Conservation (phyloP, 2,888 invertebrate species). For the Harpalus rufipes region DNA sequence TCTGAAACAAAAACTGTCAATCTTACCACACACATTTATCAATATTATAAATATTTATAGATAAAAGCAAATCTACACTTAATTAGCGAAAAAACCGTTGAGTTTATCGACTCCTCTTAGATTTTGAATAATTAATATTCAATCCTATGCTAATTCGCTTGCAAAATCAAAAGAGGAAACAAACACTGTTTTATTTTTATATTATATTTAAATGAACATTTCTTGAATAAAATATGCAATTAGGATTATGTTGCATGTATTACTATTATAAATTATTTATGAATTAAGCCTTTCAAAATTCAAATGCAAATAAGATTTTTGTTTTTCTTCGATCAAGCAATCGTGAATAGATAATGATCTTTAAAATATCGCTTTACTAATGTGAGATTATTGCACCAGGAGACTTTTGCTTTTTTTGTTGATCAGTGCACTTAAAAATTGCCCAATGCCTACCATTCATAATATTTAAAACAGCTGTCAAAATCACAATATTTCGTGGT, state of each 20-base stretch:
- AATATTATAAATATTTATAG: conserved; percentile 44
- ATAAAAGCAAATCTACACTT: conserved; percentile 27
- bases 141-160: conserved; percentile 50
- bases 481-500: not conserved
- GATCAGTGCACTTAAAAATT: conserved; percentile 29
- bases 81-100: conserved; percentile 48
- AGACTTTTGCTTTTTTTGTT: conserved; percentile 2
- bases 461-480: not conserved
- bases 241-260: conserved; percentile 54
- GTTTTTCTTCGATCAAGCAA: conserved; percentile 40
- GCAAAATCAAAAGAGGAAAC: conserved; percentile 46
- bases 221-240: conserved; percentile 60
- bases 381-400: conserved; percentile 36
- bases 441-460: not conserved
- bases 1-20: not conserved
- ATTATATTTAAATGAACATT: conserved; percentile 58
- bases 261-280: conserved; percentile 61
- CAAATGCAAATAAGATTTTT: conserved; percentile 48
- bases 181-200: conserved; percentile 56
- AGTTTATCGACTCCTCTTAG: conserved; percentile 49
- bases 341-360: conserved; percentile 51
- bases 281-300: conserved; percentile 53
- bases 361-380: conserved; percentile 50
- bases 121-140: conserved; percentile 55
- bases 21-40: conserved; percentile 38